phyloP scores from a whole-genome alignment of 2,797 vertebrate genomes.

The Limnodromus scolopaceus region DNA sequence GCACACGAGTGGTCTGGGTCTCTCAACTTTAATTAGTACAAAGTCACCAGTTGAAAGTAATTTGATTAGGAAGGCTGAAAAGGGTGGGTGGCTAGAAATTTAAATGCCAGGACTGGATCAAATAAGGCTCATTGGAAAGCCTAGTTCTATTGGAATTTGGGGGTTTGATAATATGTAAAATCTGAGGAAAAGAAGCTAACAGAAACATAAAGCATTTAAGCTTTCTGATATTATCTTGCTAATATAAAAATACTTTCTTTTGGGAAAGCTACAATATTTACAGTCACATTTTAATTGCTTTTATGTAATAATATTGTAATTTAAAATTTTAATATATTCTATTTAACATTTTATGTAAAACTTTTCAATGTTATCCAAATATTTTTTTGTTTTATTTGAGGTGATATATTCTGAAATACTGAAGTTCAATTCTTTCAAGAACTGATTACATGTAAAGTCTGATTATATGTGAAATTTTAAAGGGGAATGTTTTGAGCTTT shows the following conservation, averaged over 20 bases:
- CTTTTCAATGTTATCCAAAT: background rate
- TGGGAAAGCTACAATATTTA: background rate
- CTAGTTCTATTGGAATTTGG: background rate
- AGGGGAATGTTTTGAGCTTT: background rate
- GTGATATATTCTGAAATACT: background rate
- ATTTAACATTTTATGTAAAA: background rate
- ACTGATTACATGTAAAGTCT: background rate
- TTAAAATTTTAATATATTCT: background rate
- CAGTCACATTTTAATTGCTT: background rate
- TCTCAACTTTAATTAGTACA: background rate
- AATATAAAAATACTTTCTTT: background rate
- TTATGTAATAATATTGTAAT: background rate
- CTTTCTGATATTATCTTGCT: background rate
- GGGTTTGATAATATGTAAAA: background rate
- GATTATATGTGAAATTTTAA: background rate
- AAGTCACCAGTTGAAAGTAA: background rate
- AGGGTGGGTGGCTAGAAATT: background rate
- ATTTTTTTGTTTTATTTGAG: background rate
- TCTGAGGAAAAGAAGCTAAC: rapidly evolving
- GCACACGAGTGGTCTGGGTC: rapidly evolving
- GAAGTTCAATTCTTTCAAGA: background rate
- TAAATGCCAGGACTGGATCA: background rate
- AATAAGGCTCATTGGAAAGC: background rate
- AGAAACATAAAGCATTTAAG: background rate
- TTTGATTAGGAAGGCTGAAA: background rate